Evolutionary conservation across 2,113 vertebrate species (phyloP).

Genomic region (Macrotis lagotis): DNA sequence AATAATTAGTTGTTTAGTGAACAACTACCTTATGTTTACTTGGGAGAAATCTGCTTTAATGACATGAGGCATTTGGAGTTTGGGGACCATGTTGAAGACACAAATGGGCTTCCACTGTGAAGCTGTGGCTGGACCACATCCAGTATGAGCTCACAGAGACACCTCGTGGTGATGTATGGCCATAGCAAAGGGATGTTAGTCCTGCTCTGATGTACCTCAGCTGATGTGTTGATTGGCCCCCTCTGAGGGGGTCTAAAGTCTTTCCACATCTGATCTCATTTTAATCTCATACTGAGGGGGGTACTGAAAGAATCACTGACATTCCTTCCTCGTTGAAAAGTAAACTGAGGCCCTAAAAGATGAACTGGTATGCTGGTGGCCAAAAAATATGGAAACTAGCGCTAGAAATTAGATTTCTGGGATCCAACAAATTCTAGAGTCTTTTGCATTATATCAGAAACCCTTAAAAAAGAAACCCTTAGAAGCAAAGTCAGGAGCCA

Average conservation of each 20-base stretch:
- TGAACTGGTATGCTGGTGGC: neutral
- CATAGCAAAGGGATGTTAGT: neutral
- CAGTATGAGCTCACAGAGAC: constrained; percentile 64
- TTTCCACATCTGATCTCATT: neutral
- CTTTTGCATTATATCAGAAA: neutral
- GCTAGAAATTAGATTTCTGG: neutral
- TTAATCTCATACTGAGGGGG: neutral
- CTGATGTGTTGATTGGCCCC: neutral
- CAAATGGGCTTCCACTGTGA: neutral
- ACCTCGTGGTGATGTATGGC: constrained; percentile 64
- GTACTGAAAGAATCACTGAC: neutral
- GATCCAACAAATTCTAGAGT: neutral
- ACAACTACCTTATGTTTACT: neutral
- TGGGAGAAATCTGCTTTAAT: neutral
- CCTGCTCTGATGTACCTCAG: neutral
- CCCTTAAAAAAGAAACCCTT: neutral
- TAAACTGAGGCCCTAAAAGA: neutral
- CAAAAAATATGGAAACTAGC: neutral
- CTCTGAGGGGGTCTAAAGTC: neutral
- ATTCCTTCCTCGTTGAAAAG: neutral
- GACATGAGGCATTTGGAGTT: neutral
- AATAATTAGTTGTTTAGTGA: neutral
- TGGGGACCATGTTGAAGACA: neutral
- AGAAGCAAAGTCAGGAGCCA: neutral
- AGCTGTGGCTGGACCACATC: neutral